A percentile compares a stretch with the other conserved stretches of the same genome.
phyloP scores from a whole-genome alignment of 2,113 vertebrate species.

The Ictalurus furcatus region DNA sequence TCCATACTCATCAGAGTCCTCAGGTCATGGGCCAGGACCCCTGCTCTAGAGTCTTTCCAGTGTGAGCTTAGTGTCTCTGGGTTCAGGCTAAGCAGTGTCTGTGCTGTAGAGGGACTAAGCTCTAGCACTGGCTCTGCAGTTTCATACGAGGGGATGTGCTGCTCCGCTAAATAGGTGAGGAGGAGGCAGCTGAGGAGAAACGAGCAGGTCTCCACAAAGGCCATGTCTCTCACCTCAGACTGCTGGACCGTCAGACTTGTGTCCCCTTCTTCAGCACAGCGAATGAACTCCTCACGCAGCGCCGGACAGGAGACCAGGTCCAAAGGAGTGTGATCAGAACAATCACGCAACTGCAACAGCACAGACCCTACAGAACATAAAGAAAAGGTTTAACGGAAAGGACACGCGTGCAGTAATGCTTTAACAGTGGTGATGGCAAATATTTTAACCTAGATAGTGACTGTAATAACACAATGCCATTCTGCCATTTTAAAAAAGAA shows the following conservation, averaged over 20 bases:
- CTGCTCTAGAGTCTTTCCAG: constrained; percentile 75
- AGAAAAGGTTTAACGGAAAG: not conserved
- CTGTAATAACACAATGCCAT: not conserved
- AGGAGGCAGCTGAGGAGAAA: constrained; percentile 67
- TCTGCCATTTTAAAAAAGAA: not conserved
- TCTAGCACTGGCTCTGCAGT: constrained; percentile 48
- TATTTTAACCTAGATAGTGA: not conserved
- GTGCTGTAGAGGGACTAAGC: constrained; percentile 49
- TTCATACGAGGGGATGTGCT: constrained; percentile 43
- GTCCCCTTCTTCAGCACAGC: constrained; percentile 69
- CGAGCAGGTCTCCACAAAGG: constrained; percentile 69
- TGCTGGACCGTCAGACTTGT: not conserved
- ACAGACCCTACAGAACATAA: constrained; percentile 74
- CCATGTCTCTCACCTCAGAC: constrained; percentile 54
- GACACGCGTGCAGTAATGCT: not conserved
- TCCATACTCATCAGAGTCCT: constrained; percentile 80
- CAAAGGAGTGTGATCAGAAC: constrained; percentile 71
- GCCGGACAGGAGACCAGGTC: constrained; percentile 72
- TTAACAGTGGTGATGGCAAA: not conserved
- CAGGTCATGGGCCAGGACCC: constrained; percentile 75
- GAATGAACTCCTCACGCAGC: constrained; percentile 78
- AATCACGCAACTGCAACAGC: constrained; percentile 79
- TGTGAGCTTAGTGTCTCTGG: constrained; percentile 59
- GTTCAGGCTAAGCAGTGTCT: constrained; percentile 50
- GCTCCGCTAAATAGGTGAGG: constrained; percentile 66